Evolutionary conservation across 2,888 invertebrate genomes (phyloP), one percentile per base, ranked within the genome.

Genomic region (Bhutanitis thaidina): DNA sequence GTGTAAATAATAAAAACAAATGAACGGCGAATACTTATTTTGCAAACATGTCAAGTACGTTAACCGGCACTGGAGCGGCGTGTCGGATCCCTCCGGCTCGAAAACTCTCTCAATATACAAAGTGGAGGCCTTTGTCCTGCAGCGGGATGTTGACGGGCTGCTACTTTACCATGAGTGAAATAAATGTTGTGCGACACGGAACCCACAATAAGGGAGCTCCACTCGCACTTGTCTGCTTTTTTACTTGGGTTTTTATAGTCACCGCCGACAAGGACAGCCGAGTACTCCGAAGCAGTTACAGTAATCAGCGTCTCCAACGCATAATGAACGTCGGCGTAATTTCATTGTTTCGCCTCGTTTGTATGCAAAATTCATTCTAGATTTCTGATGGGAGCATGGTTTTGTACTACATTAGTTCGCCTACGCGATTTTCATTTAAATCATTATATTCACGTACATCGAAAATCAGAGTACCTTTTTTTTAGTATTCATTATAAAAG

Each of bases 311-410:
- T 57, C 50, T 53, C 60, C 35, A 54, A 54, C 62, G 69, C 60
- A 68, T 73, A 71, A 72, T 73, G 69, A 62, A 60, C 61, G 61
- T 59, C 61, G 56, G 53, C 51, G 61, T 62, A 62, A 67, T 70
- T 69, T 72, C 72, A 77, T 76, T 77, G 76, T 77, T 69, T 70
- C 61, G 55, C 56, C 65, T 70, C 61, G 61, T 74, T 67, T 57
- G 52, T 65, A 73, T 62, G 75, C 72, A 69, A 75, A 52, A 77
- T 77, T 60, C 71, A 77, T 76, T 70, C 71, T 57, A 60, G 65
- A 68, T 69, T 64, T 59, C 41, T 69, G 67, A 73, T 69, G 62
- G 60, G 62, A 57, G 52, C 40, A 27, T 52, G 55, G 54, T 55
- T 60, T 56, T 53, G 57, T 34, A 32, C 46, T 32, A 39, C 56